phyloP scores from a whole-genome alignment of 2,888 invertebrate species.

The Biston stratarius region DNA sequence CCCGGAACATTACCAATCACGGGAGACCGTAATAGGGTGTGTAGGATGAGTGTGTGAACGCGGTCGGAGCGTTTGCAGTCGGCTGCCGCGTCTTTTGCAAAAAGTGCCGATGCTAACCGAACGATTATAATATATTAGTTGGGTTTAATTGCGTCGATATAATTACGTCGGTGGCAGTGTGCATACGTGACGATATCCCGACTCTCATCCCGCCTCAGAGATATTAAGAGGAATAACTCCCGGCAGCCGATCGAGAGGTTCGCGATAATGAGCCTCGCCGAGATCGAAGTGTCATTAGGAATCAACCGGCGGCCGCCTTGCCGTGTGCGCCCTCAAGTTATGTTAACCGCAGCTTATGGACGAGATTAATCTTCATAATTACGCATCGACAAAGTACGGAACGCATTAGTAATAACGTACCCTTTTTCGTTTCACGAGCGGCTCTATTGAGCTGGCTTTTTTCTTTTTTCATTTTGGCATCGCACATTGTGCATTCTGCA shows the following conservation, averaged over 20 bases:
- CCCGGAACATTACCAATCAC: conserved; percentile 66
- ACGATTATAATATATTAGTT: conserved; percentile 87
- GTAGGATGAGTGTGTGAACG: conserved; percentile 67
- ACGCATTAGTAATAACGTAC: conserved; percentile 57
- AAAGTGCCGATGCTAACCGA: conserved; percentile 80
- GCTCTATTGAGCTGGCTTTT: conserved; percentile 24
- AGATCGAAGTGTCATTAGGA: conserved; percentile 86
- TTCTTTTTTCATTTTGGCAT: no score
- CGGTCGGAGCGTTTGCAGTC: conserved; percentile 65
- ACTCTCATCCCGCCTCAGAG: conserved; percentile 71
- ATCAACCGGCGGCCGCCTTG: conserved; percentile 67
- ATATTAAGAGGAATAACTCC: conserved; percentile 85
- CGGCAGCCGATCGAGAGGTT: conserved; percentile 81
- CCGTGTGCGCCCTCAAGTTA: conserved; percentile 77
- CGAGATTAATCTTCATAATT: conserved; percentile 80
- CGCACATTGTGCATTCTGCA: no score
- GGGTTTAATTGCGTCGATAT: conserved; percentile 84
- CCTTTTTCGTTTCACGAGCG: conserved; percentile 39
- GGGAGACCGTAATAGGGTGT: conserved; percentile 68
- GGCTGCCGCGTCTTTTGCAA: conserved; percentile 74
- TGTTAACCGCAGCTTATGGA: conserved; percentile 70
- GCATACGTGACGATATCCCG: conserved; percentile 85
- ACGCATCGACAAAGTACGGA: conserved; percentile 60
- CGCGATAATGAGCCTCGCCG: conserved; percentile 81
- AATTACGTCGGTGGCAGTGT: conserved; percentile 78